Percentiles rank a stretch among this genome's conserved stretches.
phyloP scores from a whole-genome alignment of 2,113 vertebrate species.

The Mohoua ochrocephala region DNA sequence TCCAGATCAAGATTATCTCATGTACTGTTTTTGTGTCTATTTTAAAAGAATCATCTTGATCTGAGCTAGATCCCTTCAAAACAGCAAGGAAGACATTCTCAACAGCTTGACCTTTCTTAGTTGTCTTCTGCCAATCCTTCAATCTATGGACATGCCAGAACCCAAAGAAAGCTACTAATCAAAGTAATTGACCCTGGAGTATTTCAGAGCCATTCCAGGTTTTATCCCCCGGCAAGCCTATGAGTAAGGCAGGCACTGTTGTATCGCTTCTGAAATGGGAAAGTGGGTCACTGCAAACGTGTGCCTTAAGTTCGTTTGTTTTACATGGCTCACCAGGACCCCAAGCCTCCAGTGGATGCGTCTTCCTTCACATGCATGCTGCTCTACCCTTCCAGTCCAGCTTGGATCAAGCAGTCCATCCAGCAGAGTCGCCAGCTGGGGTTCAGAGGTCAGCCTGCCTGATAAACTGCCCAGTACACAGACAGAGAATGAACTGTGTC shows the following conservation, averaged over 20 bases:
- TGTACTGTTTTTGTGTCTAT: background rate
- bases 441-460: background rate
- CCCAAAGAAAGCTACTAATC: background rate
- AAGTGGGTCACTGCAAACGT: background rate
- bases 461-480: no score
- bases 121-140: background rate
- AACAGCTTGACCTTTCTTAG: background rate
- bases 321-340: background rate
- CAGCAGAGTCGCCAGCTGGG: background rate
- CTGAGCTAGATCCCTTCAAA: background rate
- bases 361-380: background rate
- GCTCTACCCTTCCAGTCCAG: background rate
- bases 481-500: background rate
- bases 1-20: background rate
- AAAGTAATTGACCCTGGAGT: background rate
- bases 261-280: background rate
- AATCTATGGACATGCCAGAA: background rate
- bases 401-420: background rate
- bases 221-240: background rate
- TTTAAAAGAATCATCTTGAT: background rate
- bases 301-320: background rate
- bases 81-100: background rate
- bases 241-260: background rate
- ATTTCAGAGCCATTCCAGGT: background rate
- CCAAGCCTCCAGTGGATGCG: background rate